Conservation (phyloP, 92 coral and sea anemone species). For the Zoanthus gigantus region DNA sequence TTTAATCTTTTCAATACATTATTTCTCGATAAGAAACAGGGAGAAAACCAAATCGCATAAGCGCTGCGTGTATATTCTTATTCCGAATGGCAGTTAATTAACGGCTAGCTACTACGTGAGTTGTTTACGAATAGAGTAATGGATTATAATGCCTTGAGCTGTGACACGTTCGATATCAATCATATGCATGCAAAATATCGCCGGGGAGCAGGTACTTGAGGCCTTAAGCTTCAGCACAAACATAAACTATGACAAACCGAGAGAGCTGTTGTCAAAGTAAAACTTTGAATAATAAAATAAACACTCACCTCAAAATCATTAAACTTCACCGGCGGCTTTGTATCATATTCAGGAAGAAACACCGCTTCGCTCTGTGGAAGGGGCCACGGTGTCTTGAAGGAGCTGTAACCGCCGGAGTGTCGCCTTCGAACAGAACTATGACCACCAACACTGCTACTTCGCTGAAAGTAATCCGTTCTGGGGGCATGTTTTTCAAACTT, state of each 20-base stretch:
- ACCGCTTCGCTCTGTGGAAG: slow-evolving; percentile 94
- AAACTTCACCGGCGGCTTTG: slow-evolving; percentile 94
- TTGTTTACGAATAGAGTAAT: not conserved
- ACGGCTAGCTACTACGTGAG: slow-evolving; percentile 1
- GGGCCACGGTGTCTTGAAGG: slow-evolving; percentile 98
- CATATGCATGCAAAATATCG: not conserved
- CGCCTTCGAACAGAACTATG: slow-evolving; percentile 86
- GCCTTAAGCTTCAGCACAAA: not conserved
- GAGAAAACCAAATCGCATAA: not conserved
- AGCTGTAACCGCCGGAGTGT: slow-evolving; percentile 77
- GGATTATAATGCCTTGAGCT: not conserved
- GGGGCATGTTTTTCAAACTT: slow-evolving; percentile 59
- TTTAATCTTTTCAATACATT: not conserved
- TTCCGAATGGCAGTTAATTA: not conserved
- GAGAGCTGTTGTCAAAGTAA: not conserved
- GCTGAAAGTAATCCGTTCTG: slow-evolving; percentile 37
- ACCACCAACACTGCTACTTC: slow-evolving; percentile 61
- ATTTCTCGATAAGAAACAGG: not conserved
- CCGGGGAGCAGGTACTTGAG: slow-evolving; percentile 25
- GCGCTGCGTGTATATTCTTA: not conserved
- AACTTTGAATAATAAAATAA: not conserved
- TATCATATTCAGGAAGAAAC: slow-evolving; percentile 94
- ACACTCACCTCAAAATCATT: slow-evolving; percentile 89
- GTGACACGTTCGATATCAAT: not conserved
- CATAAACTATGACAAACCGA: not conserved